These are phyloP conservation scores for Diarsia mendica DNA, from an alignment of 2,888 invertebrate genomes.

Conservation along the genomic window DNA sequence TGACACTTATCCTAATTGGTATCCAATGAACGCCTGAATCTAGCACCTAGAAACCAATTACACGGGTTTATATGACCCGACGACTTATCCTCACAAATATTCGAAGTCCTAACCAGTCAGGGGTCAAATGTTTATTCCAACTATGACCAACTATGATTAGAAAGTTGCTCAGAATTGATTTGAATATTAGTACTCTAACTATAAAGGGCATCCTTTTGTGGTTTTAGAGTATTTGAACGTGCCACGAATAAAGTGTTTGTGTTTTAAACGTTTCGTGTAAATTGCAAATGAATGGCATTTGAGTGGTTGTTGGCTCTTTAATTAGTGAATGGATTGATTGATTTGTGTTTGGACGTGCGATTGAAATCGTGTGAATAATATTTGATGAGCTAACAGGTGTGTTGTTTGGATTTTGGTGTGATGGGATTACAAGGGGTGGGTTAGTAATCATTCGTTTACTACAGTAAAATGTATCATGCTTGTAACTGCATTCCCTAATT, in stretches of 20 bases:
- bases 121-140: conserved; percentile 46
- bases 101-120: conserved; percentile 39
- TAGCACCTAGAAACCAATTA: conserved; percentile 35
- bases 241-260: conserved; percentile 17
- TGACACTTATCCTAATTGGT: conserved; percentile 22
- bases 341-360: conserved; percentile 8
- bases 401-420: not conserved
- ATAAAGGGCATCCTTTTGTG: conserved; percentile 24
- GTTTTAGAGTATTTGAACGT: conserved; percentile 25
- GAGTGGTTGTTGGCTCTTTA: conserved; percentile 7
- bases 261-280: conserved; percentile 14
- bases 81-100: conserved; percentile 35
- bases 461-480: not conserved
- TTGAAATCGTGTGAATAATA: conserved; percentile 11
- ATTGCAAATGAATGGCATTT: conserved; percentile 19
- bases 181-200: conserved; percentile 49
- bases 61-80: conserved; percentile 27
- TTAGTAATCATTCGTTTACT: not conserved
- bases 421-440: not conserved
- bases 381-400: conserved; percentile 10
- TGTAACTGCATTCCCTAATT: not conserved
- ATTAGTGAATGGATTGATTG: conserved; percentile 19
- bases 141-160: conserved; percentile 43
- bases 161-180: conserved; percentile 60
- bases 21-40: conserved; percentile 13